phyloP scores from a whole-genome alignment of 2,113 vertebrate species.

The Protobothrops mucrosquamatus region DNA sequence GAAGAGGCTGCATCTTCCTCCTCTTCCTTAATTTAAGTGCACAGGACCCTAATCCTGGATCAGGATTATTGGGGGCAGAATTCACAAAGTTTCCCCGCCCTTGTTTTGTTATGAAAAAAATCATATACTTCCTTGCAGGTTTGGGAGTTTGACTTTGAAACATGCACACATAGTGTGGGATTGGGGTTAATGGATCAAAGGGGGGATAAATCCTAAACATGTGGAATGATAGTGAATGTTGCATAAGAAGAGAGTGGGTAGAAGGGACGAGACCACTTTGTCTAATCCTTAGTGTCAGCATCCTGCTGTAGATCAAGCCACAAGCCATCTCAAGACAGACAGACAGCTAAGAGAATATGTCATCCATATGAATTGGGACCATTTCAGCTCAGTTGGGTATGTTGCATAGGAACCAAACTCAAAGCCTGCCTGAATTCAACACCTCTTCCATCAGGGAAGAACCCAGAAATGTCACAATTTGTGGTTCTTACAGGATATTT shows the following conservation, averaged over 20 bases:
- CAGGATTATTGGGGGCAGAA: background rate
- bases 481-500: background rate
- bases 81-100: background rate
- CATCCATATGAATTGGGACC: background rate
- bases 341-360: background rate
- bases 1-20: no score
- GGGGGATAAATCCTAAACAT: background rate
- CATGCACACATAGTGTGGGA: background rate
- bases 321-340: background rate
- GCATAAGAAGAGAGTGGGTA: background rate
- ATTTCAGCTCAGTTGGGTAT: background rate
- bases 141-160: background rate
- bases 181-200: background rate
- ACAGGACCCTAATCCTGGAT: background rate
- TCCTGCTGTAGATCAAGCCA: background rate
- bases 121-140: background rate
- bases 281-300: background rate
- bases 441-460: background rate
- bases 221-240: background rate
- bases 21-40: background rate
- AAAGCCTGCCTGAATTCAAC: background rate
- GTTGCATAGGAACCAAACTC: background rate
- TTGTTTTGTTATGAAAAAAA: background rate
- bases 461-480: background rate
- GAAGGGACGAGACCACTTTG: background rate